Percentiles rank a stretch among this genome's conserved stretches.
Conservation (phyloP, 2,113 vertebrate species). For the Corydoras sp. region DNA sequence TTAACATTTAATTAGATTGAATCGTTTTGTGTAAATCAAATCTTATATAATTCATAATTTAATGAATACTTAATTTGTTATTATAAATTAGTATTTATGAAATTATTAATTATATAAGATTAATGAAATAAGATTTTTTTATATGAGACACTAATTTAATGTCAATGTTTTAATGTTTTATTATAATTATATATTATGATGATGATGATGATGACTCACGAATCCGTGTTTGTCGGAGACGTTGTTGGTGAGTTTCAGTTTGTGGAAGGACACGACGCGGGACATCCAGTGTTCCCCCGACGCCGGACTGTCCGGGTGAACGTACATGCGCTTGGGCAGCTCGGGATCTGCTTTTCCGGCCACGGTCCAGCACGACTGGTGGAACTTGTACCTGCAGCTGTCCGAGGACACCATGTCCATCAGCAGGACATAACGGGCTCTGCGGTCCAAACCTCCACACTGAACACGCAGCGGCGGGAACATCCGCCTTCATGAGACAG, state of each 20-base stretch:
- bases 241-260: slow-evolving; percentile 96
- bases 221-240: slow-evolving; percentile 87
- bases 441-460: slow-evolving; percentile 84
- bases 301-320: slow-evolving; percentile 93
- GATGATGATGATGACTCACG: background rate
- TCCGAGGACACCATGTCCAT: slow-evolving; percentile 92
- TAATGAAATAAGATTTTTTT: too few relatives aligned
- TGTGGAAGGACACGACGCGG: slow-evolving; percentile 90
- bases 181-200: too few relatives aligned
- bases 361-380: slow-evolving; percentile 91
- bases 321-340: slow-evolving; percentile 93
- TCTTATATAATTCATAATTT: too few relatives aligned
- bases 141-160: too few relatives aligned
- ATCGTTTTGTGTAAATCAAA: too few relatives aligned
- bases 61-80: too few relatives aligned
- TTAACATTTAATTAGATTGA: too few relatives aligned
- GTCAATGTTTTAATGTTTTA: too few relatives aligned
- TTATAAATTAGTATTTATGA: too few relatives aligned
- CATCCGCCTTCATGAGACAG: slow-evolving; percentile 76
- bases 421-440: slow-evolving; percentile 85
- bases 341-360: slow-evolving; percentile 95
- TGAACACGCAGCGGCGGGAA: slow-evolving; percentile 90
- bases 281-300: slow-evolving; percentile 97
- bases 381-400: slow-evolving; percentile 94
- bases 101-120: too few relatives aligned